These are phyloP conservation scores for Epinephelus awoara DNA, from an alignment of 2,797 vertebrate species.

Conservation along the genomic window DNA sequence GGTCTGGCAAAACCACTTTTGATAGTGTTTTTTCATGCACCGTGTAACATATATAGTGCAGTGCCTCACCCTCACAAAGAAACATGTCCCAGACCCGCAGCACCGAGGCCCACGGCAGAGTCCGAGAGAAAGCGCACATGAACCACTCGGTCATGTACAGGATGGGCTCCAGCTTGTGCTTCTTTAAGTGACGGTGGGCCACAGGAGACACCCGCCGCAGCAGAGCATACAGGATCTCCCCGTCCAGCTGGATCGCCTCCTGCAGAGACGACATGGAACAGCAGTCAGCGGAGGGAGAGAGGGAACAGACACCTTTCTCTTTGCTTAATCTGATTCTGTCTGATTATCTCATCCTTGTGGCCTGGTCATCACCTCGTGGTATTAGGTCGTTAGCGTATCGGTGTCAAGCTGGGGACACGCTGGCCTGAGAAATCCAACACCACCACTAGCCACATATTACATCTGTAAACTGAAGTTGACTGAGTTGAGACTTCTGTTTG, in stretches of 20 bases:
- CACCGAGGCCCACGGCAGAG: constrained; percentile 96
- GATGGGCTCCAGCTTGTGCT: constrained; percentile 95
- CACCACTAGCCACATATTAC: not conserved
- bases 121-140: constrained; percentile 98
- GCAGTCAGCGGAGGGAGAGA: constrained; percentile 20
- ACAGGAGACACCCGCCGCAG: constrained; percentile 90
- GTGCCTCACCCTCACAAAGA: constrained; percentile 94
- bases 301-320: constrained; percentile 20
- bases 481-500: not conserved
- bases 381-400: constrained; percentile 38
- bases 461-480: not conserved
- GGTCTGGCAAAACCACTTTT: not conserved
- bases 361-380: constrained; percentile 46
- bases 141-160: constrained; percentile 99
- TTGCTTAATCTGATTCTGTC: constrained; percentile 60
- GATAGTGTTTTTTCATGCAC: not conserved
- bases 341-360: constrained; percentile 43
- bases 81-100: constrained; percentile 99
- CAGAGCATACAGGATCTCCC: constrained; percentile 95
- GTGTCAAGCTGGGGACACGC: constrained; percentile 9
- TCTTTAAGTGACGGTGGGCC: constrained; percentile 94
- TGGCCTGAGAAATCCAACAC: constrained; percentile 15
- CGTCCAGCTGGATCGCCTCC: constrained; percentile 98
- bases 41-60: not conserved
- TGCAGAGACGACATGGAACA: constrained; percentile 59